These are phyloP conservation scores for Dasysyrphus albostriatus DNA, from an alignment of 2,888 invertebrate genomes.

Conservation along the genomic window DNA sequence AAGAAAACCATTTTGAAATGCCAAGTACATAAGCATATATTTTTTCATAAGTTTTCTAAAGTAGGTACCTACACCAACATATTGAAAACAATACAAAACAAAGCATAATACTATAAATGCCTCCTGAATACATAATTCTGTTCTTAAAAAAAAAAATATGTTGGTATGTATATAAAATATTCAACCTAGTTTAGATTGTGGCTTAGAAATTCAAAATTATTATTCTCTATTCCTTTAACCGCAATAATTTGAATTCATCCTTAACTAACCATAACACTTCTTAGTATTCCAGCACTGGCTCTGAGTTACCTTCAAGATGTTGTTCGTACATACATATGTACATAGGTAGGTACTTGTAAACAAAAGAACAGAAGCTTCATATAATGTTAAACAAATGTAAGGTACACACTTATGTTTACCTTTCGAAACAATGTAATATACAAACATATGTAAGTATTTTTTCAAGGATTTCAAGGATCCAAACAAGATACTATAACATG, in stretches of 20 bases:
- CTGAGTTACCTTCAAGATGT: constrained; percentile 24
- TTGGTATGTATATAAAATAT: not conserved
- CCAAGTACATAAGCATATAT: constrained; percentile 3
- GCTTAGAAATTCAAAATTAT: constrained; percentile 31
- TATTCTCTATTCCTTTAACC: constrained; percentile 30
- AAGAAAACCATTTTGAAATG: not conserved
- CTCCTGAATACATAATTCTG: constrained; percentile 15
- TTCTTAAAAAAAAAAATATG: not conserved
- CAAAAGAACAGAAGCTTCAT: constrained; percentile 30
- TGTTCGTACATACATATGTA: not conserved
- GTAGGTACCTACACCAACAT: not conserved
- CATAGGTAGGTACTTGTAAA: constrained; percentile 9
- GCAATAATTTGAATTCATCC: constrained; percentile 35
- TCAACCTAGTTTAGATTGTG: constrained; percentile 33
- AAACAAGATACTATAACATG: not conserved
- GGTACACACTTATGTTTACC: constrained; percentile 14
- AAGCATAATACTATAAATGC: constrained; percentile 6
- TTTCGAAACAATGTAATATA: constrained; percentile 28
- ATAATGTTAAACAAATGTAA: constrained; percentile 17
- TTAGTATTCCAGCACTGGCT: not conserved
- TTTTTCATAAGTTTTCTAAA: not conserved
- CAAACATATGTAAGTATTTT: constrained; percentile 2
- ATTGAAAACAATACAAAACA: not conserved
- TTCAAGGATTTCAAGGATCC: constrained; percentile 25
- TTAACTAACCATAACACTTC: constrained; percentile 30